phyloP scores from a whole-genome alignment of 2,113 vertebrate species.

The Heloderma charlesbogerti region DNA sequence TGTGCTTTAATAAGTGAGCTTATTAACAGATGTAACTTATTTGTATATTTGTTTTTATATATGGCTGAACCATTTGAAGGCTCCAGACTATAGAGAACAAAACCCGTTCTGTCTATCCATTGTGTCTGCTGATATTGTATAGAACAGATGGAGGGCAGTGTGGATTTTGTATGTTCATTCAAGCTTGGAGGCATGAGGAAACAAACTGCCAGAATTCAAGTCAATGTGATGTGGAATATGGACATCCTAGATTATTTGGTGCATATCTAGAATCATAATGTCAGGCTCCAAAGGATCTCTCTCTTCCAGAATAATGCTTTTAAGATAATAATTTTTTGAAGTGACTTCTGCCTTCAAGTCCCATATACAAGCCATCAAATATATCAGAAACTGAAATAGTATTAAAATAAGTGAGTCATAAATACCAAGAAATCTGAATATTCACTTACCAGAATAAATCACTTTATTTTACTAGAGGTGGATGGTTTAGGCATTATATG shows the following conservation, averaged over 20 bases:
- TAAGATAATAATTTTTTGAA: conserved; percentile 60
- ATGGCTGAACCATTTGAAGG: conserved; percentile 37
- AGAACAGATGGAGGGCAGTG: conserved; percentile 70
- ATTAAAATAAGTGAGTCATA: not conserved
- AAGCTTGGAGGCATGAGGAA: conserved; percentile 63
- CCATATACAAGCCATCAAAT: conserved; percentile 19
- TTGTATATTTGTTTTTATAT: not conserved
- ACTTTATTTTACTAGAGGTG: conserved; percentile 15
- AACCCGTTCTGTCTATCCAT: conserved; percentile 72
- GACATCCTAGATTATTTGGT: conserved; percentile 34
- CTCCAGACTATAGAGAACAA: conserved; percentile 60
- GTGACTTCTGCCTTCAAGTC: conserved; percentile 45
- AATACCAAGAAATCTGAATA: not conserved
- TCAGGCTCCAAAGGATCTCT: conserved; percentile 58
- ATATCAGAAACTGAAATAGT: not conserved
- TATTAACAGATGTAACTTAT: not conserved
- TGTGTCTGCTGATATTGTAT: conserved; percentile 71
- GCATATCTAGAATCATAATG: conserved; percentile 58
- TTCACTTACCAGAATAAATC: not conserved
- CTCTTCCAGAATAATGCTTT: conserved; percentile 62
- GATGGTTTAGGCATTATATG: not conserved
- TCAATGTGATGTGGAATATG: conserved; percentile 59
- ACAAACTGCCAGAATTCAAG: conserved; percentile 61
- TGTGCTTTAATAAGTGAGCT: not conserved
- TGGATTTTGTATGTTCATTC: conserved; percentile 71